phyloP scores from a whole-genome alignment of 2,888 invertebrate species.

The Adelphocoris suturalis region DNA sequence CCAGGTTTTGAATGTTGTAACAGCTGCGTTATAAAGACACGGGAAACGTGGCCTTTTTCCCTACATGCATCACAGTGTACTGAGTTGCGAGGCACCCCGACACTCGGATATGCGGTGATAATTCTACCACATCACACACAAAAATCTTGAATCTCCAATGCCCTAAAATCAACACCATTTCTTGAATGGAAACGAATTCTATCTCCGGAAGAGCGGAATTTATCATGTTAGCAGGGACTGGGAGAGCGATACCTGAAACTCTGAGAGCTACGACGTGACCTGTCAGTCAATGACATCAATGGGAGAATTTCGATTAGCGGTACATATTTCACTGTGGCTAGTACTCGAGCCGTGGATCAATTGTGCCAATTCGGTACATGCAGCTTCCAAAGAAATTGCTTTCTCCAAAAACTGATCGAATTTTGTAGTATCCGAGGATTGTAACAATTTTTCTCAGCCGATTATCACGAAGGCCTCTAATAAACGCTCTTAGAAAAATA shows the following conservation, averaged over 20 bases:
- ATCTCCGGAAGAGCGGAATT: neutral
- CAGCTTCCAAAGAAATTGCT: too few species aligned
- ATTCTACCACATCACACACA: neutral
- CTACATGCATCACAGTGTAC: neutral
- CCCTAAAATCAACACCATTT: neutral
- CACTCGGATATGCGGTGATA: neutral
- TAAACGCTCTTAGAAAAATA: too few species aligned
- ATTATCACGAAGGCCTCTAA: too few species aligned
- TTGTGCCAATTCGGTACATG: too few species aligned
- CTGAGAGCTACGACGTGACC: neutral
- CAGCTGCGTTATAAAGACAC: neutral
- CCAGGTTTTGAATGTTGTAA: neutral
- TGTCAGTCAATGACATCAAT: neutral
- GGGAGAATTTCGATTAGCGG: neutral
- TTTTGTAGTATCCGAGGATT: too few species aligned
- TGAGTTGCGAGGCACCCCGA: neutral
- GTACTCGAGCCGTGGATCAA: neutral
- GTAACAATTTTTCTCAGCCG: too few species aligned
- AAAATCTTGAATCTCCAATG: constrained; percentile 20
- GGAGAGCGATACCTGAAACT: neutral
- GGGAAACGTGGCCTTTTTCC: neutral
- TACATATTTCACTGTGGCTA: neutral
- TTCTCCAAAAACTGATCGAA: too few species aligned
- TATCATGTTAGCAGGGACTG: neutral
- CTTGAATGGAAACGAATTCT: neutral